phyloP scores from a whole-genome alignment of 37 sponge, comb jelly and placozoan species.

The Dysidea cf. avara region DNA sequence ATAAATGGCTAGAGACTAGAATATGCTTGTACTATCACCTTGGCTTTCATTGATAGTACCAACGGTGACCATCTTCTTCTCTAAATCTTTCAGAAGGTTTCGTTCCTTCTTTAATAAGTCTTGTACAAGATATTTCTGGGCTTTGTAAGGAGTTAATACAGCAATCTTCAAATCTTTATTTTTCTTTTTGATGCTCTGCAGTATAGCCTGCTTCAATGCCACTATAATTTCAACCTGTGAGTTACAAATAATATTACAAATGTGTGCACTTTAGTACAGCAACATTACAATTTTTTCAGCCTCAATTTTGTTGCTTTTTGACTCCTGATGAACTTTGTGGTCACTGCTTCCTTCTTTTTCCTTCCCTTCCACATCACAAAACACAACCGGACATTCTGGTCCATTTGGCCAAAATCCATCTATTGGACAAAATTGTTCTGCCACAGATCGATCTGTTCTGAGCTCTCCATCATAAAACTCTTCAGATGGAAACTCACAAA shows the following conservation, averaged over 20 bases:
- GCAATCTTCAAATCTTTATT: neutral
- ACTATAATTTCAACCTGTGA: neutral
- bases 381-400: neutral
- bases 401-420: constrained; percentile 11
- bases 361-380: neutral
- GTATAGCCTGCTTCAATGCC: neutral
- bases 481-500: constrained; percentile 27
- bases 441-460: neutral
- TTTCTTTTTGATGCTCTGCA: too few species aligned
- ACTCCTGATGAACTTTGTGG: neutral
- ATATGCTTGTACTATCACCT: too few species aligned
- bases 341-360: constrained; percentile 8
- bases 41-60: constrained; percentile 35
- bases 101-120: too few species aligned
- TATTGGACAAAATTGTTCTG: neutral
- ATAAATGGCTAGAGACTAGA: too few species aligned
- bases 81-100: neutral
- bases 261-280: neutral
- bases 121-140: constrained; percentile 11
- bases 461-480: constrained; percentile 23
- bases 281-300: constrained; percentile 9
- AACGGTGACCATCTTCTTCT: neutral
- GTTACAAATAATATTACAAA: neutral
- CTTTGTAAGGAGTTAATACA: constrained; percentile 15
- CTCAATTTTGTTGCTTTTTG: neutral